phyloP scores from a whole-genome alignment of 1,140 invertebrate genomes.

The Heliothis virescens region DNA sequence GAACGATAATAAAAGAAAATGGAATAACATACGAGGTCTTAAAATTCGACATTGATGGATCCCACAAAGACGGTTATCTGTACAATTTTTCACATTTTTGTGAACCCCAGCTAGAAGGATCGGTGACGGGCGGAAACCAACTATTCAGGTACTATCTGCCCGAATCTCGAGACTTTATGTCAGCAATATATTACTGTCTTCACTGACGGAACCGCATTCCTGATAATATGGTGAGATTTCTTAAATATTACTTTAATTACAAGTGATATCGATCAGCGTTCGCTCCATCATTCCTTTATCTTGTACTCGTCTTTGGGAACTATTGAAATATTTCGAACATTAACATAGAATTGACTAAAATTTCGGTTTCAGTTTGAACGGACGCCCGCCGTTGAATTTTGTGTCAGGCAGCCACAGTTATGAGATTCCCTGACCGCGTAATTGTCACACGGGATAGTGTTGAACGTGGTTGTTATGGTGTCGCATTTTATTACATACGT shows the following conservation, averaged over 20 bases:
- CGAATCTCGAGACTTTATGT: slow-evolving; percentile 81
- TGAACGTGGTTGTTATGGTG: slow-evolving; percentile 30
- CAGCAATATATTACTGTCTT: slow-evolving; percentile 81
- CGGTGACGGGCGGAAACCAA: slow-evolving; percentile 70
- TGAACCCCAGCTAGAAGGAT: slow-evolving; percentile 61
- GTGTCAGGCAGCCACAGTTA: slow-evolving; percentile 25
- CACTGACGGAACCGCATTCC: slow-evolving; percentile 68
- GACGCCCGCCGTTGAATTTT: slow-evolving; percentile 22
- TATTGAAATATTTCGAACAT: slow-evolving; percentile 56
- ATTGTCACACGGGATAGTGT: slow-evolving; percentile 39
- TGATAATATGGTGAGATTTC: slow-evolving; percentile 75
- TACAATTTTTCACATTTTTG: slow-evolving; percentile 79
- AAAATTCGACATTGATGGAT: slow-evolving; percentile 76
- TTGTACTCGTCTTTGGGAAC: slow-evolving; percentile 58
- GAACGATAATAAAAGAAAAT: slow-evolving; percentile 29
- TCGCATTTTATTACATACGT: slow-evolving; percentile 12
- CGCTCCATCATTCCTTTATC: slow-evolving; percentile 70
- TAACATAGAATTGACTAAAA: slow-evolving; percentile 46
- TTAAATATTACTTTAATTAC: slow-evolving; percentile 82
- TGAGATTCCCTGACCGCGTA: slow-evolving; percentile 37
- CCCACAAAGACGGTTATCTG: slow-evolving; percentile 64
- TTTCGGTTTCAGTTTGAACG: not conserved
- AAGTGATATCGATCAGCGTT: slow-evolving; percentile 78
- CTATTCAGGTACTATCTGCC: slow-evolving; percentile 77
- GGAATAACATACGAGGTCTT: slow-evolving; percentile 45